Conservation (phyloP, 2,888 invertebrate species). For the Nymphalis urticae region DNA sequence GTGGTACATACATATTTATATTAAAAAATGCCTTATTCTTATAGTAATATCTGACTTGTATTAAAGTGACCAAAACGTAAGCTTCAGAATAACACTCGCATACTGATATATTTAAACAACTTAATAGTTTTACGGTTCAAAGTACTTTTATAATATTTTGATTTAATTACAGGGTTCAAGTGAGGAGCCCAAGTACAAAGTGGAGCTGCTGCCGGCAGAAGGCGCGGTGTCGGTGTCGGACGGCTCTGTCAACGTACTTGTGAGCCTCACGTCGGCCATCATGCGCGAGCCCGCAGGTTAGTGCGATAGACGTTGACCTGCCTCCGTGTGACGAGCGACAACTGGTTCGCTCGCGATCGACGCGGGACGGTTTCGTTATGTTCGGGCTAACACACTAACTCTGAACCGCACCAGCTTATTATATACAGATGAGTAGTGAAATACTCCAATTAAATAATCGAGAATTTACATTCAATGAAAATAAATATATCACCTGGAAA, state of each 20-base stretch:
- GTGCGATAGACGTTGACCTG: conserved; percentile 31
- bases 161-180: conserved; percentile 50
- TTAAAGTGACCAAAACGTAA: no score
- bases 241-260: conserved; percentile 89
- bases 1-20: no score
- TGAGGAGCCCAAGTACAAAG: conserved; percentile 85
- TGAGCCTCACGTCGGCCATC: conserved; percentile 95
- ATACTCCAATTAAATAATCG: no score
- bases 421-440: no score
- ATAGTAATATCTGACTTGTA: no score
- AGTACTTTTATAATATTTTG: background rate
- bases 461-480: no score
- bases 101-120: background rate
- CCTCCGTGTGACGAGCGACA: conserved; percentile 26
- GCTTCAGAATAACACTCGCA: no score
- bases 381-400: conserved; percentile 14
- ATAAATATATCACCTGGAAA: no score
- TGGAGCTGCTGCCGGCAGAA: conserved; percentile 91
- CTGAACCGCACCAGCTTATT: no score
- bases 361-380: conserved; percentile 13
- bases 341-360: conserved; percentile 12
- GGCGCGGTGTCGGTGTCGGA: conserved; percentile 93
- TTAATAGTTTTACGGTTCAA: background rate
- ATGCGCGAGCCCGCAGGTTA: conserved; percentile 90
- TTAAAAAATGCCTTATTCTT: no score